Evolutionary conservation across 2,797 vertebrate genomes (phyloP).

Genomic region (Tokudaia muenninki): DNA sequence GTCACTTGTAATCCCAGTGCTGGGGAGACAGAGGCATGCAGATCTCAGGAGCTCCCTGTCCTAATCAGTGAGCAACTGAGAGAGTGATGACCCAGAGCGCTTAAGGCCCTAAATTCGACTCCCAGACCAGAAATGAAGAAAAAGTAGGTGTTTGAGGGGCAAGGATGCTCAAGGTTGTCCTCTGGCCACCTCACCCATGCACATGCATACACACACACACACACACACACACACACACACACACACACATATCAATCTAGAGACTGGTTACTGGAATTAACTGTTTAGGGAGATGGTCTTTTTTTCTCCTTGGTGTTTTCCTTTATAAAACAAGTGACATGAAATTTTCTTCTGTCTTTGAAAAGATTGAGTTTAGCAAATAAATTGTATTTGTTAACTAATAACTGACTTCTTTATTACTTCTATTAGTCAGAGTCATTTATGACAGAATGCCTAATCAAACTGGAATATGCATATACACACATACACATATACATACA

Average conservation of each 20-base stretch:
- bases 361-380: constrained; percentile 53
- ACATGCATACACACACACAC: neutral
- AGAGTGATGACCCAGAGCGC: neutral
- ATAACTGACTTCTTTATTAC: constrained; percentile 26
- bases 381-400: constrained; percentile 11
- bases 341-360: neutral
- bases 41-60: neutral
- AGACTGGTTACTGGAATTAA: neutral
- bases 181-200: no score
- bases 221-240: neutral
- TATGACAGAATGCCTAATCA: constrained; percentile 16
- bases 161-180: neutral
- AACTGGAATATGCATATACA: neutral
- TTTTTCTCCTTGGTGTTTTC: neutral
- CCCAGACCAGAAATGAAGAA: neutral
- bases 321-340: neutral
- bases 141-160: neutral
- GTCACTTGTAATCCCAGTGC: neutral
- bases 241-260: neutral
- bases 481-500: neutral
- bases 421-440: constrained; percentile 52
- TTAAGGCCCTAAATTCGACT: neutral
- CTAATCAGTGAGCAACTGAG: neutral
- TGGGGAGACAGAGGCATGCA: neutral
- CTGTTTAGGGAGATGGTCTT: neutral